phyloP scores from a whole-genome alignment of 2,888 invertebrate species.

The Lochmaea capreae region DNA sequence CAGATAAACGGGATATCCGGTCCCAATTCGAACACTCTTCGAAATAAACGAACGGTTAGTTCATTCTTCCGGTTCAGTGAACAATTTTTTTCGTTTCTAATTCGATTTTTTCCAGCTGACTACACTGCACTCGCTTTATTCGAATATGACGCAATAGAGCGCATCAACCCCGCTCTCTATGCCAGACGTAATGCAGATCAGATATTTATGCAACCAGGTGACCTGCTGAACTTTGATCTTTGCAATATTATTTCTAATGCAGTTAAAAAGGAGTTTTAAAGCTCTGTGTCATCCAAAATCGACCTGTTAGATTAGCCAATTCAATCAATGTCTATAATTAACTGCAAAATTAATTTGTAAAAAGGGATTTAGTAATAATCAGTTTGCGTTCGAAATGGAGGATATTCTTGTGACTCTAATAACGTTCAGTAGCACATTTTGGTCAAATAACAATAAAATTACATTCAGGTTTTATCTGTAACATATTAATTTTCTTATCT shows the following conservation, averaged over 20 bases:
- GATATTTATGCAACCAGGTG: slow-evolving; percentile 27
- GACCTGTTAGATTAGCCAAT: background rate
- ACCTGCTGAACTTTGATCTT: slow-evolving; percentile 35
- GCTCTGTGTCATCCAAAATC: background rate
- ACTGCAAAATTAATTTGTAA: too few species aligned
- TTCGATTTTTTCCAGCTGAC: slow-evolving; percentile 20
- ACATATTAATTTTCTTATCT: too few species aligned
- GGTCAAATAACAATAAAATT: too few species aligned
- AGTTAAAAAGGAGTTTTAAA: slow-evolving; percentile 17
- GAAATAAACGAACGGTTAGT: slow-evolving; percentile 24
- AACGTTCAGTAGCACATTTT: too few species aligned
- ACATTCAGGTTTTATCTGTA: too few species aligned
- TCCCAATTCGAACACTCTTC: slow-evolving; percentile 7
- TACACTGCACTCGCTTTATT: slow-evolving; percentile 9
- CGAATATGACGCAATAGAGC: slow-evolving; percentile 33
- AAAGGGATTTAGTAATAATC: too few species aligned
- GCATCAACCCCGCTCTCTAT: slow-evolving; percentile 26
- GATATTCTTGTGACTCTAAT: too few species aligned
- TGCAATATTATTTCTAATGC: slow-evolving; percentile 29
- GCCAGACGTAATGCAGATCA: slow-evolving; percentile 33
- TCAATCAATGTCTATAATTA: too few species aligned
- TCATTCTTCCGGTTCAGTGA: slow-evolving; percentile 19
- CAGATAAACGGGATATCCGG: background rate
- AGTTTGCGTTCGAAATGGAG: too few species aligned
- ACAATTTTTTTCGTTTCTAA: slow-evolving; percentile 15